Percentiles rank a stretch among this genome's conserved stretches.
These are phyloP conservation scores for Dascyllus trimaculatus DNA, from an alignment of 2,113 vertebrate species.

Conservation along the genomic window DNA sequence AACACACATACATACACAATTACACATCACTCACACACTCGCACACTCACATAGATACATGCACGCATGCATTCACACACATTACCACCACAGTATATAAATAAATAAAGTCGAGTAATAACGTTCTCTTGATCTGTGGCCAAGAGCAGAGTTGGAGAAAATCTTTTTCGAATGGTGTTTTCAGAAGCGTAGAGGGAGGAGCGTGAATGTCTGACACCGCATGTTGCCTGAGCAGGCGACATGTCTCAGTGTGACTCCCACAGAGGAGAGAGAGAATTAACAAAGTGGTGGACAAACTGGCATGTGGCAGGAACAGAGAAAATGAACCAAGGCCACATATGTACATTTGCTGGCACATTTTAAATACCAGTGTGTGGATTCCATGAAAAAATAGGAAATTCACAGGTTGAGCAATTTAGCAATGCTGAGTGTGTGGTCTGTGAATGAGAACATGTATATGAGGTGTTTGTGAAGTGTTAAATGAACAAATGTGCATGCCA, in stretches of 20 bases:
- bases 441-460: constrained; percentile 44
- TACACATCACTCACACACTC: constrained; percentile 63
- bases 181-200: constrained; percentile 77
- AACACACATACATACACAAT: constrained; percentile 78
- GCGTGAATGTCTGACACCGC: constrained; percentile 76
- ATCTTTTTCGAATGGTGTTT: constrained; percentile 82
- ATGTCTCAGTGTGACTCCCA: constrained; percentile 68
- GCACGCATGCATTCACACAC: constrained; percentile 71
- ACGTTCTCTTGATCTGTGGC: constrained; percentile 83
- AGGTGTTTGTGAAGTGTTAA: constrained; percentile 67
- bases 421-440: constrained; percentile 50
- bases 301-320: constrained; percentile 47
- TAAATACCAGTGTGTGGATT: not conserved
- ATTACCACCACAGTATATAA: constrained; percentile 80
- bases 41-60: constrained; percentile 30
- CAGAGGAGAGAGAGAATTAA: constrained; percentile 54
- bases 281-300: constrained; percentile 55
- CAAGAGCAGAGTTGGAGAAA: constrained; percentile 80
- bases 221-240: constrained; percentile 65
- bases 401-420: constrained; percentile 28
- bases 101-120: constrained; percentile 85
- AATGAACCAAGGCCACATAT: not conserved
- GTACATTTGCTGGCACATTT: not conserved
- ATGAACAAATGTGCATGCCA: constrained; percentile 58
- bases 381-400: constrained; percentile 9